Conservation (phyloP, 2,888 invertebrate species). For the Arge pagana region DNA sequence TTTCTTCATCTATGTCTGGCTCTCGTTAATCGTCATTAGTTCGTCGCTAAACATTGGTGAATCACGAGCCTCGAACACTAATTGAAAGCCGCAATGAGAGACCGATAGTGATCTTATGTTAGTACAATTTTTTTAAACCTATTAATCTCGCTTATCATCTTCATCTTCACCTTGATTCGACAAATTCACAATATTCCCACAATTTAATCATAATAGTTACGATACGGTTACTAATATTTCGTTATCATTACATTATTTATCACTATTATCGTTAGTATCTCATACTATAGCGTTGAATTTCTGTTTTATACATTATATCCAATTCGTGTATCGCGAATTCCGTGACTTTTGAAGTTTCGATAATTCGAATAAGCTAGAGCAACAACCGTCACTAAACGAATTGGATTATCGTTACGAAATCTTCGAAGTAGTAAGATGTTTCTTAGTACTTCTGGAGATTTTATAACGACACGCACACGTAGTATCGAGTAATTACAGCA, state of each 20-base stretch:
- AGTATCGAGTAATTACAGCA: slow-evolving; percentile 1
- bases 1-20: no score
- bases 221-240: not conserved
- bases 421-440: slow-evolving; percentile 15
- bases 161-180: not conserved
- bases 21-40: no score
- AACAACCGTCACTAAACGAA: slow-evolving; percentile 20
- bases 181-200: slow-evolving; percentile 6
- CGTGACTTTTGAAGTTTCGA: slow-evolving; percentile 36
- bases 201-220: not conserved
- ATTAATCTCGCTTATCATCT: slow-evolving; percentile 11
- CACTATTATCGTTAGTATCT: not conserved
- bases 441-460: slow-evolving; percentile 18
- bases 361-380: slow-evolving; percentile 34
- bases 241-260: not conserved
- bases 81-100: no score
- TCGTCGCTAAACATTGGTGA: no score
- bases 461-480: slow-evolving; percentile 14
- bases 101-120: no score
- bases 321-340: slow-evolving; percentile 38
- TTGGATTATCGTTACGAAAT: slow-evolving; percentile 7
- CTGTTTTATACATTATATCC: slow-evolving; percentile 5
- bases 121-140: no score
- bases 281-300: no score
- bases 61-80: no score